Evolutionary conservation across 2,888 invertebrate species (phyloP), one percentile per base, ranked within the genome.

Genomic region (Synergus laeviventris): DNA sequence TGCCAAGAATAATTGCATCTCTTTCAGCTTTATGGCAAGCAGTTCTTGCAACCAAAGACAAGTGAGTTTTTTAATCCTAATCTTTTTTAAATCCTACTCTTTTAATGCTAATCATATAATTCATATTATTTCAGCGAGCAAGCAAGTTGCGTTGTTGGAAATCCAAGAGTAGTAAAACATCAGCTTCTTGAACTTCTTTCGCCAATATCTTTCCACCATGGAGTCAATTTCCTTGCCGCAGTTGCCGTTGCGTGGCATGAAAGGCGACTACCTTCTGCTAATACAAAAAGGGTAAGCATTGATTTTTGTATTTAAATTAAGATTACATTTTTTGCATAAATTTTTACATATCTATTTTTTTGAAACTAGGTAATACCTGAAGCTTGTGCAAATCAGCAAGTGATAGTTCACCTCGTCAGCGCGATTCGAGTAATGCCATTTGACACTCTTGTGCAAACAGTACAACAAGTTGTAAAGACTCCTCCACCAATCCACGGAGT

Each of bases 211-310:
- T 93, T 96, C 76, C 95, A 96, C 87, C 96, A 97, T 89, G 95
- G 96, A 14, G 93, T 94, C 18, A 95, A 95, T 87, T 95, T 97
- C 85, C 91, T 97, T 77, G 95, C 96, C 9, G 96, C 97, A 2
- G 93, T 97, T 78, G 95, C 97, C 1, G 95, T 97, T 8, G 96
- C 96, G 42, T 97, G 97, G 97, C 94, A 95, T 89, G 95, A 97
- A 84, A 91, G 94, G 75, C 92, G 94, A 75, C 93, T 93, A 81
- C 88, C 92, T 9, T 91, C 91, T 84, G 87, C 86, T 77, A 92
- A 84, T 85, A 91, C 90, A 61, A 93, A 91, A 89, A 92, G 91
- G 86, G 89, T 89, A 81, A 45, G 21, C 18, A 45, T 54, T n/a
- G 18, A 54, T 54, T 18, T 9, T 45, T 38, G 5, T 31, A 60